Evolutionary conservation across 2,113 vertebrate species (phyloP).

Genomic region (Hassar affinis): DNA sequence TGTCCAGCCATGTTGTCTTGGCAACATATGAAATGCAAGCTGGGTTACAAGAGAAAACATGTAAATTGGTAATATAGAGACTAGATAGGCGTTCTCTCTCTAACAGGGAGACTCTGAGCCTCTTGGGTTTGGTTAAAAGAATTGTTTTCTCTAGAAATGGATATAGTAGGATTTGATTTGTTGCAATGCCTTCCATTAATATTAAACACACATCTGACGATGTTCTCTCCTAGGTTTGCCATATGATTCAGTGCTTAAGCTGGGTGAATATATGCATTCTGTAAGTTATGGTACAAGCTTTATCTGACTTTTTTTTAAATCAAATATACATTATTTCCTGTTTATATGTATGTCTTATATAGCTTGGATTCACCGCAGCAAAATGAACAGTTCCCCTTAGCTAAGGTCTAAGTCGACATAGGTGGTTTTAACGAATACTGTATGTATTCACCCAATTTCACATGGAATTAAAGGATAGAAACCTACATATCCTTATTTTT

Average conservation of each 20-base stretch:
- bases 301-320: neutral
- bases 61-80: slow-evolving; percentile 12
- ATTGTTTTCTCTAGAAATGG: neutral
- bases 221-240: neutral
- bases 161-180: neutral
- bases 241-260: neutral
- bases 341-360: neutral
- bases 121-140: slow-evolving; percentile 3
- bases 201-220: neutral
- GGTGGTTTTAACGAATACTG: neutral
- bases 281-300: neutral
- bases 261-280: neutral
- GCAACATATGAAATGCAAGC: slow-evolving; percentile 39
- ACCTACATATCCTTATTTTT: slow-evolving; percentile 1
- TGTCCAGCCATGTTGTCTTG: slow-evolving; percentile 37
- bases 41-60: slow-evolving; percentile 25
- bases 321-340: neutral
- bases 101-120: neutral
- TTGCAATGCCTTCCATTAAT: neutral
- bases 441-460: neutral
- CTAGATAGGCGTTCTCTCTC: neutral
- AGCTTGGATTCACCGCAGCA: neutral
- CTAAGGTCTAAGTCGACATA: neutral
- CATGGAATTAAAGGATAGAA: neutral
- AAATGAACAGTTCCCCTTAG: neutral